Percentiles rank a stretch among this genome's conserved stretches.
phyloP scores from a whole-genome alignment of 2,888 invertebrate species.

The Sarcophaga subvicina region DNA sequence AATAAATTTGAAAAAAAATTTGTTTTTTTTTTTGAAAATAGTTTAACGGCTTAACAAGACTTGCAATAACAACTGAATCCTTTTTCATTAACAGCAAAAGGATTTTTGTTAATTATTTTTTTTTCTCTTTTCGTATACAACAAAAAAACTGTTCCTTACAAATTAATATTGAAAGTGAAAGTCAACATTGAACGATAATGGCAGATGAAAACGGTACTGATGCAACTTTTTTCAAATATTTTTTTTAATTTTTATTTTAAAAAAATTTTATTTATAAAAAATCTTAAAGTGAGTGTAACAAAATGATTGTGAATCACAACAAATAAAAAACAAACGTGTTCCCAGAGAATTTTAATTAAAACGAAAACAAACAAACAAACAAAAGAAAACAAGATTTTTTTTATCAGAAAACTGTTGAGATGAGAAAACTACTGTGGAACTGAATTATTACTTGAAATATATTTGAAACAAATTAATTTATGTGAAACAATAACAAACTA shows the following conservation, averaged over 20 bases:
- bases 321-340: background rate
- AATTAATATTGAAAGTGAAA: constrained; percentile 7
- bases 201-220: constrained; percentile 71
- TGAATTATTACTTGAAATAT: background rate
- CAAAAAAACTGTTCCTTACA: background rate
- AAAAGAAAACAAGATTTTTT: background rate
- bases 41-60: constrained; percentile 14
- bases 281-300: constrained; percentile 5
- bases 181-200: constrained; percentile 55
- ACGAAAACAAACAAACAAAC: background rate
- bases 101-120: background rate
- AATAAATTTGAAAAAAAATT: constrained; percentile 3
- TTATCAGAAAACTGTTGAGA: background rate
- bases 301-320: constrained; percentile 8
- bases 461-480: background rate
- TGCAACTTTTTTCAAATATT: background rate
- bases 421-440: background rate
- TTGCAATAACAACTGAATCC: constrained; percentile 22
- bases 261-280: constrained; percentile 3
- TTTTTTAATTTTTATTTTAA: constrained; percentile 8
- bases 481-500: background rate
- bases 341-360: background rate
- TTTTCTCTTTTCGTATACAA: background rate
- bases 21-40: background rate
- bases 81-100: constrained; percentile 7